Evolutionary conservation across 2,113 vertebrate species (phyloP).

Genomic region (zebrafish (Danio rerio)): DNA sequence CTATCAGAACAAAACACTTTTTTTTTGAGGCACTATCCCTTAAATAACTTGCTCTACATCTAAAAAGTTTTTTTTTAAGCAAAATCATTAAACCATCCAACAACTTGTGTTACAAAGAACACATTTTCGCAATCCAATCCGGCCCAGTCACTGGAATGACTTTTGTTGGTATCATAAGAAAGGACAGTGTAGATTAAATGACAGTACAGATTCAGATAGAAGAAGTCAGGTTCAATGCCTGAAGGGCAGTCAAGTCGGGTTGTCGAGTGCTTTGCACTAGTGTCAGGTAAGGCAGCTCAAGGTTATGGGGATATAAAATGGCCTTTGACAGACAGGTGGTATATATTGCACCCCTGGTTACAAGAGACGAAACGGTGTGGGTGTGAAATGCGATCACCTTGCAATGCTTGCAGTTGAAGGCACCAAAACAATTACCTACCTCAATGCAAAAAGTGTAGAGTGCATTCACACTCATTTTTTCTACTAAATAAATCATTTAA

Average conservation of each 20-base stretch:
- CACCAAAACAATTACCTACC: neutral
- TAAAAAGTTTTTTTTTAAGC: neutral
- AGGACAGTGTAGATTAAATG: neutral
- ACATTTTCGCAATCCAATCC: neutral
- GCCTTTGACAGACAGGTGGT: slow-evolving; percentile 56
- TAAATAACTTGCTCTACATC: neutral
- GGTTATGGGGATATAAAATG: slow-evolving; percentile 31
- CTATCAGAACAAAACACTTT: neutral
- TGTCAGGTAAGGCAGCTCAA: slow-evolving; percentile 39
- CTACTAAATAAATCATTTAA: slow-evolving; percentile 15
- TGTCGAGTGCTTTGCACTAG: neutral
- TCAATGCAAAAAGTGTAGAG: neutral
- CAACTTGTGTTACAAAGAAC: neutral
- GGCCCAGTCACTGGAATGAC: too few relatives aligned
- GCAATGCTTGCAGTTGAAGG: slow-evolving; percentile 17
- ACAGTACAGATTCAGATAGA: neutral
- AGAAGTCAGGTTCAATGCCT: neutral
- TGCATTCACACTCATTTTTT: neutral
- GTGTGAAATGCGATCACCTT: slow-evolving; percentile 70
- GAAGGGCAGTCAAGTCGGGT: slow-evolving; percentile 19
- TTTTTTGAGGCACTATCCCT: neutral
- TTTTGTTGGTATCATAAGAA: too few relatives aligned
- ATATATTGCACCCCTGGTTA: slow-evolving; percentile 63
- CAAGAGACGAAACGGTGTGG: slow-evolving; percentile 60
- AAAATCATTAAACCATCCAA: neutral